A percentile compares a stretch with the other conserved stretches of the same genome.
Conservation (phyloP, 2,888 invertebrate species). For the Thymelicus acteon region DNA sequence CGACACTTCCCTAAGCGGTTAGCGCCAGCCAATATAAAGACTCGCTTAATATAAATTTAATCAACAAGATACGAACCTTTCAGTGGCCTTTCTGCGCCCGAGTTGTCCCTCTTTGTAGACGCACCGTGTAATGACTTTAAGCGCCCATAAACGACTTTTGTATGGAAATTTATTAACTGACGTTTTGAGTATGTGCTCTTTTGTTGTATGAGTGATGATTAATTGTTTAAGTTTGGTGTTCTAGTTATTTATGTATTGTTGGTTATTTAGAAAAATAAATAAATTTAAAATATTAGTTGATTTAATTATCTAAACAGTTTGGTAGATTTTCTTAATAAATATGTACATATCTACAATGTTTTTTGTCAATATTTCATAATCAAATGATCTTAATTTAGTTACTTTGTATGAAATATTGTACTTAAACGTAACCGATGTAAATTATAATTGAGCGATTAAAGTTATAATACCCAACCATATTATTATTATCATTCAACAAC, state of each 20-base stretch:
- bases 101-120: conserved; percentile 69
- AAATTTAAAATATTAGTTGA: no score
- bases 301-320: no score
- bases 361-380: no score
- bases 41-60: conserved; percentile 83
- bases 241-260: background rate
- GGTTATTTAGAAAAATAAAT: background rate
- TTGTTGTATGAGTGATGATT: conserved; percentile 58
- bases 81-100: conserved; percentile 69
- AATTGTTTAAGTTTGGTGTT: conserved; percentile 52
- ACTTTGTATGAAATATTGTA: no score
- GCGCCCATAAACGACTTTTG: conserved; percentile 75
- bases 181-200: conserved; percentile 68
- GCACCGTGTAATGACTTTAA: conserved; percentile 80
- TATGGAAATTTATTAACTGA: conserved; percentile 76
- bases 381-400: no score
- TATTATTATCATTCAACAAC: no score
- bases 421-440: no score
- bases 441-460: no score
- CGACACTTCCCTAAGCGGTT: conserved; percentile 61
- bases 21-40: conserved; percentile 77
- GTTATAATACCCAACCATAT: no score
- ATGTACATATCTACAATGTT: no score
- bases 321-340: no score
- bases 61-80: conserved; percentile 76